Conservation (phyloP, 2,888 invertebrate genomes). For the Tiliacea citrago region DNA sequence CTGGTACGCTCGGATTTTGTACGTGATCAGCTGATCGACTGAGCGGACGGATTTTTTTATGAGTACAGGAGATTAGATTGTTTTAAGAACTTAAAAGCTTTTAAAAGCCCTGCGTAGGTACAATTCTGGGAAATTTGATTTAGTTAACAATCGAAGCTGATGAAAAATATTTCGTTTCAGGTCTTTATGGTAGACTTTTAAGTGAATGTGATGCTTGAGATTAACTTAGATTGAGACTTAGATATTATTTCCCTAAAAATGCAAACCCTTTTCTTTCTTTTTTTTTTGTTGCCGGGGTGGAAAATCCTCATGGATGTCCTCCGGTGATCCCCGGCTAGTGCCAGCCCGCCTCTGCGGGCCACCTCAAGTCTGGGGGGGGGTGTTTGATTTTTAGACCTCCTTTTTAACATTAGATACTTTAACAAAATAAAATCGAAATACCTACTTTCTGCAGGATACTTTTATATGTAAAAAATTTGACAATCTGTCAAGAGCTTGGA, state of each 20-base stretch:
- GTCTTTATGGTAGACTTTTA: neutral
- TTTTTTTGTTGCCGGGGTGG: too few species aligned
- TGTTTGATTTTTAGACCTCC: too few species aligned
- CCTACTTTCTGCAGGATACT: neutral
- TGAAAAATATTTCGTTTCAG: neutral
- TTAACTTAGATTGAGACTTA: neutral
- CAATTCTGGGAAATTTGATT: neutral
- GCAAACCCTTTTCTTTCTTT: too few species aligned
- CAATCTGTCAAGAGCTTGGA: neutral
- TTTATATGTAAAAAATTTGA: neutral
- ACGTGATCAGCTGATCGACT: constrained; percentile 71
- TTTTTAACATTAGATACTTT: too few species aligned
- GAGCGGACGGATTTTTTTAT: constrained; percentile 2
- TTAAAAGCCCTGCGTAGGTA: neutral
- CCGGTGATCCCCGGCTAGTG: too few species aligned
- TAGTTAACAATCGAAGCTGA: neutral
- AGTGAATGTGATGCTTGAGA: neutral
- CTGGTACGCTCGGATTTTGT: constrained; percentile 57
- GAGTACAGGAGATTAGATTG: neutral
- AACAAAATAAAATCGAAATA: neutral
- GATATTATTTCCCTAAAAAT: neutral
- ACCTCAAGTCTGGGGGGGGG: too few species aligned
- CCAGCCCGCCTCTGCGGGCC: too few species aligned
- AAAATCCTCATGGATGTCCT: too few species aligned
- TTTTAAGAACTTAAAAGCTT: neutral